Conservation (phyloP, 1,140 invertebrate species). For the Drosophila azteca region DNA sequence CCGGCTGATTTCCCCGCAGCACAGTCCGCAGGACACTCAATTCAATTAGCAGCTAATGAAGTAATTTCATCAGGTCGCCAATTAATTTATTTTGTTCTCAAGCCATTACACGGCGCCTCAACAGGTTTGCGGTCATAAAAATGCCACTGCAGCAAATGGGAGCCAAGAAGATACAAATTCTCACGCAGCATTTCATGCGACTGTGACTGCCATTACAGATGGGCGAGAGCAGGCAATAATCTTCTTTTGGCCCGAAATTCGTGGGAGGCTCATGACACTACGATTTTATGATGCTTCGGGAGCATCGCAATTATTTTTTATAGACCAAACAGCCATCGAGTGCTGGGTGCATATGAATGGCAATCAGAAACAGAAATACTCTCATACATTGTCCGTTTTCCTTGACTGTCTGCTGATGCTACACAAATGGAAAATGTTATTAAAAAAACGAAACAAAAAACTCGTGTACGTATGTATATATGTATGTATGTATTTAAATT, state of each 20-base stretch:
- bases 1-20: not conserved
- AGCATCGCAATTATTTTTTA: slow-evolving; percentile 58
- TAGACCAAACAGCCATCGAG: slow-evolving; percentile 29
- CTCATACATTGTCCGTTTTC: not conserved
- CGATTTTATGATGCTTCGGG: slow-evolving; percentile 45
- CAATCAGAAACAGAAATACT: slow-evolving; percentile 13
- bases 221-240: slow-evolving; percentile 26
- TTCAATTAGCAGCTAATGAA: slow-evolving; percentile 70
- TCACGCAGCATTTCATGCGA: slow-evolving; percentile 8
- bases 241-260: not conserved
- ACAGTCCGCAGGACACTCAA: slow-evolving; percentile 29
- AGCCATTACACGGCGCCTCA: slow-evolving; percentile 42
- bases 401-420: not conserved
- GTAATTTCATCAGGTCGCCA: slow-evolving; percentile 50
- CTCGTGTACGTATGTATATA: no score
- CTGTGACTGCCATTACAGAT: slow-evolving; percentile 43
- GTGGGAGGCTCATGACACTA: slow-evolving; percentile 21
- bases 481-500: not conserved
- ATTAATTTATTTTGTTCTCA: slow-evolving; percentile 48
- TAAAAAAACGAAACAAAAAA: not conserved
- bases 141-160: slow-evolving; percentile 48
- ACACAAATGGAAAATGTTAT: not conserved
- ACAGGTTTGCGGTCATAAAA: slow-evolving; percentile 62
- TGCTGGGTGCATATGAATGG: slow-evolving; percentile 15
- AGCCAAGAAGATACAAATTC: slow-evolving; percentile 20